phyloP scores from a whole-genome alignment of 2,113 vertebrate species.

The Acanthisitta chloris region DNA sequence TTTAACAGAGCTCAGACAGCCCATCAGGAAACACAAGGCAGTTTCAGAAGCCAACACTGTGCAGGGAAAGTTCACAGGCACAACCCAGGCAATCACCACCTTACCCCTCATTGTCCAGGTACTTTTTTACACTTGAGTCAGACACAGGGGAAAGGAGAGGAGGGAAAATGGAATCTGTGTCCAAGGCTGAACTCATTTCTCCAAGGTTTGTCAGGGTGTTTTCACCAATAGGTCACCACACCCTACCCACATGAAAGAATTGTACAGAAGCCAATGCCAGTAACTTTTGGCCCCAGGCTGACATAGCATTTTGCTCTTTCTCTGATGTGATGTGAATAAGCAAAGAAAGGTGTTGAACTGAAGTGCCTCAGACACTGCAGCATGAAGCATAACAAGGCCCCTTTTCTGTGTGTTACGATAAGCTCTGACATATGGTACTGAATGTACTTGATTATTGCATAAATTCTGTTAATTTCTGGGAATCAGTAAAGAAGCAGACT shows the following conservation, averaged over 20 bases:
- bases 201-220: not conserved
- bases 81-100: not conserved
- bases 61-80: not conserved
- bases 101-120: not conserved
- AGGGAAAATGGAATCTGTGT: not conserved
- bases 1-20: not conserved
- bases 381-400: not conserved
- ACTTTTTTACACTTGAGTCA: not conserved
- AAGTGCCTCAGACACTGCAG: not conserved
- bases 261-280: not conserved
- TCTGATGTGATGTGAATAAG: slow-evolving; percentile 44
- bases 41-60: not conserved
- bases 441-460: slow-evolving; percentile 40
- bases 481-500: slow-evolving; percentile 19
- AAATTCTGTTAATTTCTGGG: slow-evolving; percentile 47
- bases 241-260: slow-evolving; percentile 43
- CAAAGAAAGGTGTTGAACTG: slow-evolving; percentile 36
- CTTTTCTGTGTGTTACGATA: not conserved
- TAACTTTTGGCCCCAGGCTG: not conserved
- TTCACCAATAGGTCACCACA: slow-evolving; percentile 15
- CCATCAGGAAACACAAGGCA: not conserved
- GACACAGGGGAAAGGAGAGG: not conserved
- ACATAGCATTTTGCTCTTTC: not conserved
- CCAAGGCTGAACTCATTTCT: not conserved
- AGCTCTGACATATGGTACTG: slow-evolving; percentile 26